phyloP scores from a whole-genome alignment of 2,797 vertebrate genomes.

The Gallinago stenura region DNA sequence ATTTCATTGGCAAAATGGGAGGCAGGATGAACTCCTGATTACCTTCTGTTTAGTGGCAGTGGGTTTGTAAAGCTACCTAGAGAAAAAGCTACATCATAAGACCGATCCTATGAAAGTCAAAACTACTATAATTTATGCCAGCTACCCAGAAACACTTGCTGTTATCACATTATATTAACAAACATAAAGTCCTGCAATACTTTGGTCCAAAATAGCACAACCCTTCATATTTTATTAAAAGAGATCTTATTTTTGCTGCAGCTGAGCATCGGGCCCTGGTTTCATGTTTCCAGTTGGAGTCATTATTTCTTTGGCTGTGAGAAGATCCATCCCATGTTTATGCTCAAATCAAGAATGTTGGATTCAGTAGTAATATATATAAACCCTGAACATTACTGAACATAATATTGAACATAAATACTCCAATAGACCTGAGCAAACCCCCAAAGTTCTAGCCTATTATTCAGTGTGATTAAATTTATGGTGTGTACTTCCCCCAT shows the following conservation, averaged over 20 bases:
- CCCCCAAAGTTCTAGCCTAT: not conserved
- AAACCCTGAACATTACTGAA: not conserved
- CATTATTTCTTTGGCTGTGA: not conserved
- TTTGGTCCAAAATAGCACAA: not conserved
- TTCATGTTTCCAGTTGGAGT: conserved; percentile 3
- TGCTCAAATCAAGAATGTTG: not conserved
- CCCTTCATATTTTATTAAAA: not conserved
- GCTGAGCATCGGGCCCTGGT: not conserved
- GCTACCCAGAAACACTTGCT: not conserved
- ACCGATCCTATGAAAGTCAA: not conserved
- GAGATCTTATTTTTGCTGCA: not conserved
- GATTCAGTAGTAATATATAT: not conserved
- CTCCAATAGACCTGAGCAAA: not conserved
- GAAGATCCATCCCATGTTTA: not conserved
- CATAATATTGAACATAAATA: not conserved
- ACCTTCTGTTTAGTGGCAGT: not conserved
- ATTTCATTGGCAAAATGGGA: not conserved
- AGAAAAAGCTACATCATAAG: not conserved
- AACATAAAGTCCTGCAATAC: not conserved
- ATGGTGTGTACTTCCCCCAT: not conserved
- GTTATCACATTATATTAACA: not conserved
- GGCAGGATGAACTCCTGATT: not conserved
- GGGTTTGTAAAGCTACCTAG: not conserved
- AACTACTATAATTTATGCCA: not conserved
- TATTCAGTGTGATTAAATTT: not conserved